Percentiles rank a stretch among this genome's conserved stretches.
Evolutionary conservation across 2,888 invertebrate species (phyloP).

Genomic region (Elegia similella): DNA sequence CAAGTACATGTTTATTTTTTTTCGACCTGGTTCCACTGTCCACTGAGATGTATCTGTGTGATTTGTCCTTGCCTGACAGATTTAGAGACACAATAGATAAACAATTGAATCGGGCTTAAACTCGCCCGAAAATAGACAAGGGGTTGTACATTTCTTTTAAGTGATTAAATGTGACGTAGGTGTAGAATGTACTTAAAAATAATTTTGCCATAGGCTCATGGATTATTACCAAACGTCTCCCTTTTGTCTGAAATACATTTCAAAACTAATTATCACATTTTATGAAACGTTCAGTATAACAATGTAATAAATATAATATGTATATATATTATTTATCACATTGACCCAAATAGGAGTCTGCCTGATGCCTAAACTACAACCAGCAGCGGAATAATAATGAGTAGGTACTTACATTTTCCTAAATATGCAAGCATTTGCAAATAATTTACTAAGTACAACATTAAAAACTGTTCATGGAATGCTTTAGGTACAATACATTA

Average conservation of each 20-base stretch:
- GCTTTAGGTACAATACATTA: slow-evolving; percentile 18
- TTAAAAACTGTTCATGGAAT: slow-evolving; percentile 19
- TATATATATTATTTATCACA: slow-evolving; percentile 34
- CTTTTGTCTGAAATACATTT: slow-evolving; percentile 53
- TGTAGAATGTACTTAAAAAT: too few species aligned
- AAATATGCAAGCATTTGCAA: background rate
- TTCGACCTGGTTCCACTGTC: too few species aligned
- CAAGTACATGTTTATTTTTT: too few species aligned
- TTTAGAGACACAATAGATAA: too few species aligned
- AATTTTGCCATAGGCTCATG: too few species aligned
- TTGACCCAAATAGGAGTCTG: slow-evolving; percentile 38
- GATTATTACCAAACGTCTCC: slow-evolving; percentile 55
- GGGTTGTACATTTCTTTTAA: too few species aligned
- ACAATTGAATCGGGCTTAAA: too few species aligned
- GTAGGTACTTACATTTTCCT: background rate
- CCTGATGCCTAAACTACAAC: slow-evolving; percentile 40
- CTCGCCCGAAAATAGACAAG: too few species aligned
- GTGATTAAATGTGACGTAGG: too few species aligned
- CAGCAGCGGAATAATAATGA: slow-evolving; percentile 30
- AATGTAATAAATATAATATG: slow-evolving; percentile 46
- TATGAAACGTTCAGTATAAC: slow-evolving; percentile 56
- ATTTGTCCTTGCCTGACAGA: too few species aligned
- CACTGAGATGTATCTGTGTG: too few species aligned
- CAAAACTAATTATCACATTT: slow-evolving; percentile 74
- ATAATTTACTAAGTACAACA: slow-evolving; percentile 12